Evolutionary conservation across 2,113 vertebrate species (phyloP).

Genomic region (Talpa occidentalis): DNA sequence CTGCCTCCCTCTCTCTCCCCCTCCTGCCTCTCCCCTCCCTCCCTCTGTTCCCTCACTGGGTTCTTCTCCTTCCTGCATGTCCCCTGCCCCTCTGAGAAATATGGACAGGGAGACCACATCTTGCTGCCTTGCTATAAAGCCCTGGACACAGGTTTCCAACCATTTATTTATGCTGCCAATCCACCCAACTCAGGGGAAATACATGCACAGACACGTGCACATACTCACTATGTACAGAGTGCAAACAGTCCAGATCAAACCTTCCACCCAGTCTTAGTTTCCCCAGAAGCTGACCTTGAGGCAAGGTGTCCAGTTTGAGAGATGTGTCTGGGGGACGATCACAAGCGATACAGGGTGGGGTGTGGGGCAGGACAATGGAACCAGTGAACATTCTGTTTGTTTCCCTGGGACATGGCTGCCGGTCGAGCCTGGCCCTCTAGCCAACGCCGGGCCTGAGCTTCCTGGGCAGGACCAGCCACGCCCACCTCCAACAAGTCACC

Average conservation of each 20-base stretch:
- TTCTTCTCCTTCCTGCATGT: background rate
- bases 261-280: background rate
- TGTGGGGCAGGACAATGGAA: background rate
- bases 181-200: no score
- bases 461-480: background rate
- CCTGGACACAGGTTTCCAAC: background rate
- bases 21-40: no score
- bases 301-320: background rate
- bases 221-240: background rate
- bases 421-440: background rate
- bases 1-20: rapidly evolving
- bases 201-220: rapidly evolving
- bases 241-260: no score
- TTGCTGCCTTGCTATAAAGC: background rate
- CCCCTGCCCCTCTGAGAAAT: rapidly evolving
- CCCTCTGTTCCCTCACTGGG: rapidly evolving
- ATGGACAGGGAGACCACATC: background rate
- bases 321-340: no score
- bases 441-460: background rate
- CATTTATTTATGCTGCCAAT: background rate
- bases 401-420: background rate
- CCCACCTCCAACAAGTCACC: no score
- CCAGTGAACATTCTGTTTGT: background rate
- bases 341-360: background rate
- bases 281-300: background rate